Base-by-base conservation (phyloP, 2,797 vertebrate species). In the Anguilla megastoma region DNA sequence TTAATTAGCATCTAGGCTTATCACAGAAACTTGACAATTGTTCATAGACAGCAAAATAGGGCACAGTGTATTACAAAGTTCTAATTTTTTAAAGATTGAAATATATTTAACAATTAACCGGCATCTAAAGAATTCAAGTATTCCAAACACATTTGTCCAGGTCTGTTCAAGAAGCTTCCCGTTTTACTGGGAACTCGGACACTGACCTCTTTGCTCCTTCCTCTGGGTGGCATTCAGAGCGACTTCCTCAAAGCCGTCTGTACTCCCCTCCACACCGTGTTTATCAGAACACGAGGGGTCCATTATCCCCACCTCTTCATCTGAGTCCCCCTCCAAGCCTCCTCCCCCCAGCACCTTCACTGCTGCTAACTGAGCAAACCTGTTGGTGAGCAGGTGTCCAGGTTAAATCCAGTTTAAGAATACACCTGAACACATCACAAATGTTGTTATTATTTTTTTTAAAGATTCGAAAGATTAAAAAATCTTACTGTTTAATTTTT, bases 241-340 rank as follows among this genome's bases (percentile, higher is more conserved):
- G 85, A 96, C 58, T 27, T 95, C 94, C 48, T 90, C 94, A 86
- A 90, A 94, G 87, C 89, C 89, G 83, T 96, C 96, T 6, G 95
- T 96, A 89, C 95, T 97, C 52, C 95, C 95, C 90, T 96, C 96
- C 85, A 96, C 95, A 63, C 94, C 92, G 4, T 95, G 96, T 63
- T 88, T 93, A 90, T 94, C 89, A 87, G 96, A 97, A 90, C 93
- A 95, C 36, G 90, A 90, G 0, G 84, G 3, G 36, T 95, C 93
- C 9, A 88, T 90, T 66, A 91, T 91, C 71, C 94, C 92, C 41
- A 95, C 85, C 89, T 95, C 95, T 92, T 92, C 93, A 27, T 95
- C 93, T 1, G 94, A 94, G 89, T 93, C 91, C 18, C 92, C 91
- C 90, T 90, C 94, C 71, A 88, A 89, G 21, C 89, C 79, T 14